phyloP scores from a whole-genome alignment of 1,140 invertebrate genomes.

The Papilio aristodemus region DNA sequence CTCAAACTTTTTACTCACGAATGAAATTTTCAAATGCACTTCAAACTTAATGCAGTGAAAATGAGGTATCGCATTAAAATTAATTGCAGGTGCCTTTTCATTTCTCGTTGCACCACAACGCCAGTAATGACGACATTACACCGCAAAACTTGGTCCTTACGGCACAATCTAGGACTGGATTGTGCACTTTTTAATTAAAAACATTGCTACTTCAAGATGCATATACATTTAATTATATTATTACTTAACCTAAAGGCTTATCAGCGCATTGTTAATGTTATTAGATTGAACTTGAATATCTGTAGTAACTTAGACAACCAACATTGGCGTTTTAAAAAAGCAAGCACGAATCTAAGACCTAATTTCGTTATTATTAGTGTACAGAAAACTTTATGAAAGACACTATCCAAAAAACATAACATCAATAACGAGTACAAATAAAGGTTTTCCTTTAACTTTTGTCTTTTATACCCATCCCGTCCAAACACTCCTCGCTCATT shows the following conservation, averaged over 20 bases:
- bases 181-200: constrained; percentile 9
- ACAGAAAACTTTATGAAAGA: background rate
- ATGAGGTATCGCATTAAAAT: constrained; percentile 34
- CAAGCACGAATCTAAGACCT: too few species aligned
- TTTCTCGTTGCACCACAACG: constrained; percentile 7
- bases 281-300: background rate
- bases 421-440: background rate
- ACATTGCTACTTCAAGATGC: background rate
- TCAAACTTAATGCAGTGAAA: constrained; percentile 30
- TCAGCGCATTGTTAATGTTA: background rate
- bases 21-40: constrained; percentile 27
- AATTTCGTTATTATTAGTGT: too few species aligned
- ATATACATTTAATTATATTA: background rate
- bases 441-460: background rate
- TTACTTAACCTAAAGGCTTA: background rate
- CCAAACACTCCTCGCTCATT: background rate
- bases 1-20: constrained; percentile 7
- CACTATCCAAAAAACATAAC: background rate
- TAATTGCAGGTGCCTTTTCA: constrained; percentile 30
- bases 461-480: background rate
- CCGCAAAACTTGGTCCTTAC: constrained; percentile 14
- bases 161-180: background rate
- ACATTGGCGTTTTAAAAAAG: background rate
- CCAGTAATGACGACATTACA: constrained; percentile 28
- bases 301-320: background rate